phyloP scores from a whole-genome alignment of 2,113 vertebrate genomes.

The Scatophagus argus region DNA sequence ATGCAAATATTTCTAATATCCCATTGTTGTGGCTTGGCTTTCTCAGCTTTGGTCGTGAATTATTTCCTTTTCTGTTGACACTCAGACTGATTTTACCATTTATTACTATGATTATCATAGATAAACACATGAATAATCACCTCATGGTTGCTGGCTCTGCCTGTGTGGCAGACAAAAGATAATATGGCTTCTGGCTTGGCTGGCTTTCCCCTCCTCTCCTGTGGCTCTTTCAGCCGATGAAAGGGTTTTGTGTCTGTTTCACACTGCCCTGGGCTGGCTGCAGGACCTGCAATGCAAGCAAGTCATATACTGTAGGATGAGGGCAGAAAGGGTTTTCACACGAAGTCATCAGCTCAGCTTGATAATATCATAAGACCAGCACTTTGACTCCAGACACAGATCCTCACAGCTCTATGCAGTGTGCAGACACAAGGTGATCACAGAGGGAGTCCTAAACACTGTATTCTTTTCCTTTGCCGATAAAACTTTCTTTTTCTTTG shows the following conservation, averaged over 20 bases:
- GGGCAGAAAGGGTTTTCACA: conserved; percentile 52
- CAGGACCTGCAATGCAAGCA: conserved; percentile 72
- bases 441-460: conserved; percentile 64
- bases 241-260: conserved; percentile 86
- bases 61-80: conserved; percentile 64
- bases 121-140: conserved; percentile 61
- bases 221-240: conserved; percentile 82
- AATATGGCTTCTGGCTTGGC: conserved; percentile 77
- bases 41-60: conserved; percentile 57
- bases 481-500: conserved; percentile 68
- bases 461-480: conserved; percentile 74
- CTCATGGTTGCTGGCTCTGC: conserved; percentile 67
- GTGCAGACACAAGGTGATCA: conserved; percentile 84
- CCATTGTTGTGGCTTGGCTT: conserved; percentile 72
- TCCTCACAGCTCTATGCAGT: conserved; percentile 82
- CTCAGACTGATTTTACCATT: conserved; percentile 57
- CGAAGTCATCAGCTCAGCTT: conserved; percentile 46
- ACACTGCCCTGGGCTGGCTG: conserved; percentile 80
- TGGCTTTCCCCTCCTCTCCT: conserved; percentile 75
- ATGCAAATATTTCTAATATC: conserved; percentile 64
- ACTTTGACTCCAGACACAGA: conserved; percentile 61
- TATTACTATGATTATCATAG: conserved; percentile 62
- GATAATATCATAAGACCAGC: conserved; percentile 43
- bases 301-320: conserved; percentile 47
- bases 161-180: conserved; percentile 69